Base-by-base conservation (phyloP, 1,140 invertebrate genomes). In the Mercenaria mercenaria region DNA sequence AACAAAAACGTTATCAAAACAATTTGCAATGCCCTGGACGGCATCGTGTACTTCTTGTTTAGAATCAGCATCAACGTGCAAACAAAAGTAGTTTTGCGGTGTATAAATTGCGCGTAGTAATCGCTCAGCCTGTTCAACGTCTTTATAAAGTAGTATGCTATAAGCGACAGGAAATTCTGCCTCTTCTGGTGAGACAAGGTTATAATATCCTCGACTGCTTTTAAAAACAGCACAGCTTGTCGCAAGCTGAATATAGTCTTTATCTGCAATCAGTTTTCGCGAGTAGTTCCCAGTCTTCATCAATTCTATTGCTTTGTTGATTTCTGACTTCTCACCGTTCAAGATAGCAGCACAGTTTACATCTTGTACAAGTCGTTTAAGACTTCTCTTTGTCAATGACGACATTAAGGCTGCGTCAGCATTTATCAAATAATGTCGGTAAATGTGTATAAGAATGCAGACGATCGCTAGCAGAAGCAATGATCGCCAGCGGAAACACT, bases 81-180 rank as follows among this genome's bases (percentile, higher is more conserved):
- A 91, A 92, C 95, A 96, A 86, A 95, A 95, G 64, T 84, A 89
- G 88, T 96, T 96, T 29, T 93, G 92, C 10, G 94, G 95, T 18
- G 92, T 87, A 83, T 96, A 95, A 32, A 96, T 93, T 23, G 92
- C 91, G 4, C 93, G 77, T 29, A 96, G 76, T 26, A 96, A 61
- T 23, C 94, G 86, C 77, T 96, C 95, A 3, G 93, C 84, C 82
- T 95, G 95, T 76, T 94, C 94, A 15, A 93, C 91, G 20, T 94
- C 92, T 82, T 92, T 91, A 88, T 94, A 95, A 85, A 95, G 90
- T 37, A 95, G 76, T 34, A 95, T 94, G 56, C 92, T 94, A 79
- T 80, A 93, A 39, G 90, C 87, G 4, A 91, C 43, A 13, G 90
- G 86, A 52, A 89, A 86, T 13, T 47, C 26, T 61, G 88, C 90